Evolutionary conservation across 2,113 vertebrate genomes (phyloP).

Genomic region (Pelmatolapia mariae): DNA sequence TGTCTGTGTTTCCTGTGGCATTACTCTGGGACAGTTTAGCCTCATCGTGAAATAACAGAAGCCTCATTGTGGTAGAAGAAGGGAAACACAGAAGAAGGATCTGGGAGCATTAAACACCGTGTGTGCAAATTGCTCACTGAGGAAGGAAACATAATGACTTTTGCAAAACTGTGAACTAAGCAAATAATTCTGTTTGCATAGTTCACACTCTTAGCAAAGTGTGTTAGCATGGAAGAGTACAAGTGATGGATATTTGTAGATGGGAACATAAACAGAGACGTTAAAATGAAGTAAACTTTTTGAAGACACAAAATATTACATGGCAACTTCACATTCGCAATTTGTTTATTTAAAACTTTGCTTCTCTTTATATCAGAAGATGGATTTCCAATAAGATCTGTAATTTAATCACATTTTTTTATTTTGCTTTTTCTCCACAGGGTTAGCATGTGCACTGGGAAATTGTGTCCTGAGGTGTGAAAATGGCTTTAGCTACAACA

Average conservation of each 20-base stretch:
- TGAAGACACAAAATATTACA: not conserved
- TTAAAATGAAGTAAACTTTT: not conserved
- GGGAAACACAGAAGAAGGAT: not conserved
- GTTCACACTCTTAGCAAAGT: not conserved
- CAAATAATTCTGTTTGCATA: not conserved
- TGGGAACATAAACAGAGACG: not conserved
- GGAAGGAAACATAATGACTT: not conserved
- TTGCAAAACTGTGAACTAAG: not conserved
- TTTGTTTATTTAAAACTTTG: not conserved
- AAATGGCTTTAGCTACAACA: accelerated
- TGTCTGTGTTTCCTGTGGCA: not conserved
- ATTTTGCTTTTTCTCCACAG: constrained; percentile 5
- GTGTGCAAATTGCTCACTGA: not conserved
- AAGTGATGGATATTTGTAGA: not conserved
- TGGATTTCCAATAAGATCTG: not conserved
- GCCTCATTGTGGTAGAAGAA: constrained; percentile 9
- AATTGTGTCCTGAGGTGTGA: accelerated
- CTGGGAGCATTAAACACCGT: not conserved
- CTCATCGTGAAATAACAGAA: constrained; percentile 4
- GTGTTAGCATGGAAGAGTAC: too few species aligned
- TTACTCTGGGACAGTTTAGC: not conserved
- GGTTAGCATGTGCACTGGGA: not conserved
- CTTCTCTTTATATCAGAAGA: not conserved
- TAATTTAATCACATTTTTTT: not conserved
- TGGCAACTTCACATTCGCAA: not conserved